Base-by-base conservation (phyloP, 2,888 invertebrate species). In the Drosophila meridiana region DNA sequence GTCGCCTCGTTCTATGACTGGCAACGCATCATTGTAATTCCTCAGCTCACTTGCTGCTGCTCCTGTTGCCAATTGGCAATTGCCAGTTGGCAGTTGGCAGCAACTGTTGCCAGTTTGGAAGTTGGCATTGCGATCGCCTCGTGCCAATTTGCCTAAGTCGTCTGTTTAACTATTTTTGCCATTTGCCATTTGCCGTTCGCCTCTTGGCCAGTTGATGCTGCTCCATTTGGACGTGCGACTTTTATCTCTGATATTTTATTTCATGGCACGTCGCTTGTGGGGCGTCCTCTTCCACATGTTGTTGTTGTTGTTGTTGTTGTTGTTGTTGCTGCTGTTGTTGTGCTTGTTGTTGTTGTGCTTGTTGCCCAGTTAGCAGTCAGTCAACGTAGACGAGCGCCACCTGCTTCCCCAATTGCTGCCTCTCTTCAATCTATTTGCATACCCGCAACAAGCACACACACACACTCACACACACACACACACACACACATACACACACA, bases 91-190 rank as follows among this genome's bases (percentile, higher is more conserved):
- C 47, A 47, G n/a, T 45, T 65, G 47, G 28, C 53, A 45, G 47
- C 70, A 56, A 43, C 28, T 56, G 38, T 50, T 66, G 48, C 47
- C 55, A 59, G 48, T 45, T 73, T 69, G 38, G 38, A 53, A 13
- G 62, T 59, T 69, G 50, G 55, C 61, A 66, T 76, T 79, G 68
- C 72, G 59, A 58, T 40, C 76, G 70, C 66, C 78, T 71, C 80
- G 73, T 76, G 89, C 83, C 87, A 86, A 86, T 84, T 84, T 84
- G 89, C 89, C 84, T 87, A 85, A 85, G 89, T 87, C 79, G 87
- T 72, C 84, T 84, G 74, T 84, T 89, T 84, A 87, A 77, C 89
- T 85, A 87, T 84, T 85, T 89, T 80, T 80, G 87, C 81, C 80
- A 60, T 78, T 75, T 70, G 68, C 58, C 58, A 14, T 58, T 58